Conservation (phyloP, 2,113 vertebrate species). For the Nyctibius bracteatus region DNA sequence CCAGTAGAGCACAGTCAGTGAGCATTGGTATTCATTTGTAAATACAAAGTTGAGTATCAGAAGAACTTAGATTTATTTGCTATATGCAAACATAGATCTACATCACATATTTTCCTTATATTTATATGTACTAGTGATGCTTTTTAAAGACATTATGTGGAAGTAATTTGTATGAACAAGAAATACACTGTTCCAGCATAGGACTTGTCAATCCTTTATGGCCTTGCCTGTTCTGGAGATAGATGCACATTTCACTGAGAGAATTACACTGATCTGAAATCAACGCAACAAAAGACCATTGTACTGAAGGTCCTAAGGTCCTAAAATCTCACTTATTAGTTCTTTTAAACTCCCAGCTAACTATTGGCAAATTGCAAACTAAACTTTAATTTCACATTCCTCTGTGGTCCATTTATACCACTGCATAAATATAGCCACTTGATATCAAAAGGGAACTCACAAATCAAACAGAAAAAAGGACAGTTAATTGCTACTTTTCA, state of each 20-base stretch:
- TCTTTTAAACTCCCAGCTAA: not conserved
- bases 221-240: not conserved
- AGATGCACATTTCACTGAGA: not conserved
- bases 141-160: not conserved
- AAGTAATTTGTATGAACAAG: not conserved
- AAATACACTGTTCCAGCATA: not conserved
- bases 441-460: not conserved
- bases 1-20: not conserved
- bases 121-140: not conserved
- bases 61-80: not conserved
- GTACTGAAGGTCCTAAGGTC: not conserved
- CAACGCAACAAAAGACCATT: not conserved
- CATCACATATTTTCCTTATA: not conserved
- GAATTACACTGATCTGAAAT: not conserved
- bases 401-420: not conserved
- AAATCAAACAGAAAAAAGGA: not conserved
- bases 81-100: not conserved
- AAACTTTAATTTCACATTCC: not conserved
- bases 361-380: not conserved
- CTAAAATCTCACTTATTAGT: not conserved
- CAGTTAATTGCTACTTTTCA: not conserved
- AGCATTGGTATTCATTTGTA: not conserved
- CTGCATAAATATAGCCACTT: not conserved
- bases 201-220: not conserved
- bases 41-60: not conserved